Percentiles rank a stretch among this genome's conserved stretches.
phyloP scores from a whole-genome alignment of 2,797 vertebrate species.

The Danio albolineatus region DNA sequence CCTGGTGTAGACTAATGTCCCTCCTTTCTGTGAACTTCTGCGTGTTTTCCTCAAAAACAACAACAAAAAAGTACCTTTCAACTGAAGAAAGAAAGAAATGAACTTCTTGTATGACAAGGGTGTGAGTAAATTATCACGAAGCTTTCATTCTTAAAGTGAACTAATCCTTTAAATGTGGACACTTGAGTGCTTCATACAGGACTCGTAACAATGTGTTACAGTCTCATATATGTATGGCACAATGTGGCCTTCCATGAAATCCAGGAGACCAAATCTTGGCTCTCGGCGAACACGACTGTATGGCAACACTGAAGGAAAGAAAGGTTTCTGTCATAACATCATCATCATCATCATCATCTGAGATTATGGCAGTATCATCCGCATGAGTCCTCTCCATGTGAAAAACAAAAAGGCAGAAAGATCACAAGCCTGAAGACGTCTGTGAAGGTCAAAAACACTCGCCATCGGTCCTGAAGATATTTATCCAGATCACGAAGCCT shows the following conservation, averaged over 20 bases:
- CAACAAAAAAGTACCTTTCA: no score
- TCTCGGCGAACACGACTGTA: slow-evolving; percentile 22
- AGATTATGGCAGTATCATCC: slow-evolving; percentile 69
- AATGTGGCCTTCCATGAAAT: neutral
- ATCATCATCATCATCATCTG: neutral
- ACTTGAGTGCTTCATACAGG: neutral
- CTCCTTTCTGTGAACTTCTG: no score
- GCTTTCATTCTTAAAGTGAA: neutral
- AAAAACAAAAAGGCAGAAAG: slow-evolving; percentile 46
- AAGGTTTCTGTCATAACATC: slow-evolving; percentile 42
- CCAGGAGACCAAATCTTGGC: neutral
- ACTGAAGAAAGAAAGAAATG: no score
- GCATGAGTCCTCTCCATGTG: slow-evolving; percentile 20
- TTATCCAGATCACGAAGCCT: neutral
- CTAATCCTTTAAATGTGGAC: neutral
- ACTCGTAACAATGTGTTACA: slow-evolving; percentile 1
- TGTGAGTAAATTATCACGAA: no score
- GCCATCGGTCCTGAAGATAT: neutral
- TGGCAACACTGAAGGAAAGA: slow-evolving; percentile 67
- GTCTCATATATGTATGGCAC: neutral
- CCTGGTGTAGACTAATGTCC: no score
- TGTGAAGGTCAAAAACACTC: slow-evolving; percentile 40
- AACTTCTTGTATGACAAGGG: no score
- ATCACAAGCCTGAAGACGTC: slow-evolving; percentile 65
- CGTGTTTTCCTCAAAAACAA: no score